Base-by-base conservation (phyloP, 2,888 invertebrate species). In the Campopleginae sp. region DNA sequence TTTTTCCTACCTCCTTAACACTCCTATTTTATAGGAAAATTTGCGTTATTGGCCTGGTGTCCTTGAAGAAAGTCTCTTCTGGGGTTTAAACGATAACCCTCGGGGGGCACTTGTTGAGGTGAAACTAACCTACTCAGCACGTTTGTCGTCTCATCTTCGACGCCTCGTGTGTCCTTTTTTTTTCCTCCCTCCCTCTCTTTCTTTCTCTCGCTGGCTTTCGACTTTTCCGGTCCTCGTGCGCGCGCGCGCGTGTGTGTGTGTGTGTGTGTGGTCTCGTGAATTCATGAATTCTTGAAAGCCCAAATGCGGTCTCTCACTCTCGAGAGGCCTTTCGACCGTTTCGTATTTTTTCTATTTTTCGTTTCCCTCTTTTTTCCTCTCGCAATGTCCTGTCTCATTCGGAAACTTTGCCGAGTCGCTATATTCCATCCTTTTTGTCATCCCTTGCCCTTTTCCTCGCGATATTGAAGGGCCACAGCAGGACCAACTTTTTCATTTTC, bases 231-330 rank as follows among this genome's bases (percentile, higher is more conserved):
- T 27, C 19, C 2, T 54, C 23, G 12, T 3, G 5, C 14, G 12
- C 14, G 14, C 7, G 42, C 10, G 42, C 10, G 42, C 10, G 42
- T 42, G 42, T 10, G 4, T 31, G 33, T 17, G 31, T 65, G 31
- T 54, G 6, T 54, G 19, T 42, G 17, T 27, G 31, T 75, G 17
- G 17, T 46, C 17, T 23, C 46, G 71, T 77, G 84, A 84, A 84
- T 84, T 71, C 66, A 84, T 84, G 72, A 80, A 80, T 84, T 84
- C 77, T 77, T 80, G 80, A 77, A 80, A 72, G 77, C 63, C 70
- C 76, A 54, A 70, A 78, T 27, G 31, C 33, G 23, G 19, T 71
- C 63, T 63, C 71, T 65, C 76, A 58, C 58, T 58, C 58, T 58
- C 23, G 6, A 65, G 54, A 71, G 71, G 27, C 63, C 71, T 65